Evolutionary conservation across 2,797 vertebrate genomes (phyloP).

Genomic region (Tiaroga cobitis): DNA sequence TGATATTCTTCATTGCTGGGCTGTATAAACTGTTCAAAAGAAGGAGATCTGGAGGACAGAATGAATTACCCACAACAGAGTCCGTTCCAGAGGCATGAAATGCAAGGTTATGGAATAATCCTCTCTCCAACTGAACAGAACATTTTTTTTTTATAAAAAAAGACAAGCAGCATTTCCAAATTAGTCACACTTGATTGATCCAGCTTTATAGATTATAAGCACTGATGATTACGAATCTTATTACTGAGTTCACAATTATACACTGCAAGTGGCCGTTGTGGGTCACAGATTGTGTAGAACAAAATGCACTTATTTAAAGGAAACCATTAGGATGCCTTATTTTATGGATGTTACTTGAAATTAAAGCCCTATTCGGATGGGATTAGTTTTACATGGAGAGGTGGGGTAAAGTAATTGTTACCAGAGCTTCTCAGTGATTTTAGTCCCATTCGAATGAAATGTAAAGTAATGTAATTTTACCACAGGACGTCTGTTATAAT

Average conservation of each 20-base stretch:
- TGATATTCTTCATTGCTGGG: conserved; percentile 87
- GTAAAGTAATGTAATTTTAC: no score
- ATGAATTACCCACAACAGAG: background rate
- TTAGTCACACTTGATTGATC: background rate
- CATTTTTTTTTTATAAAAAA: background rate
- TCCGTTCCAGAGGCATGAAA: conserved; percentile 3
- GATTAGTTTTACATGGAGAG: no score
- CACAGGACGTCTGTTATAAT: no score
- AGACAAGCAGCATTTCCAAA: background rate
- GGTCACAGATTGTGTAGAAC: background rate
- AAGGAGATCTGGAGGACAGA: conserved; percentile 58
- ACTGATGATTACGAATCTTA: background rate
- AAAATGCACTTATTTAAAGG: background rate
- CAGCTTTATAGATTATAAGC: background rate
- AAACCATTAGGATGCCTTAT: conserved; percentile 5
- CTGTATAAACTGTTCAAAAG: conserved; percentile 73
- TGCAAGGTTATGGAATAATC: background rate
- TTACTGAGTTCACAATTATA: background rate
- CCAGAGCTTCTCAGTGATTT: no score
- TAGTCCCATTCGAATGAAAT: no score
- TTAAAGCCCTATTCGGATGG: background rate
- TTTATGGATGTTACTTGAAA: conserved; percentile 7
- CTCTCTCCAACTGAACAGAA: background rate
- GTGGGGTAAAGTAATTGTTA: no score
- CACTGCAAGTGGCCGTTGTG: background rate